Evolutionary conservation across 2,113 vertebrate genomes (phyloP), one percentile per base, ranked within the genome.

Genomic region (Jaculus jaculus): DNA sequence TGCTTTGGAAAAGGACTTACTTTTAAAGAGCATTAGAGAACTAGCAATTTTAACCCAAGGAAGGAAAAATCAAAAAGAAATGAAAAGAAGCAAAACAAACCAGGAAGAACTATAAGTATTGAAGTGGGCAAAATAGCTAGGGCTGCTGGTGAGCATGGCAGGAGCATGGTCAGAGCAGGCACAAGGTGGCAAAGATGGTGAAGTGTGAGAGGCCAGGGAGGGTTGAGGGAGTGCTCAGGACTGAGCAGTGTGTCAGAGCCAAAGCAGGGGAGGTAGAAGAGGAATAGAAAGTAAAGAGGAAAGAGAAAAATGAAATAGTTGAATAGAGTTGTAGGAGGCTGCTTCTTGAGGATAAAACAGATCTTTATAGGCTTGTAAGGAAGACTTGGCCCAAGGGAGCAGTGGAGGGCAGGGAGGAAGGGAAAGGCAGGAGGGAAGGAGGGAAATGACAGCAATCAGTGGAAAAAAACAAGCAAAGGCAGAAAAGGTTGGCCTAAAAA

Each of bases 131-230:
- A 63, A 72, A 20, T 7, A 30, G 28, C 20, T 1, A 2, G 9
- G 61, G 20, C 11, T 23, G 42, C 21, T 0, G 18, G 2, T 18
- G n/a, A 77, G 11, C 47, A 0, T 0, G 3, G 26, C 69, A 37
- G 3, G 2, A 1, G 34, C 37, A 63, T 15, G 12, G n/a, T 1
- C 39, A 51, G 54, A 17, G 10, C 3, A 2, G 69, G 18, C 16
- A 3, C 23, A 0, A 0, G 58, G 30, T 26, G 65, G 1, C 20
- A 18, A 47, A 39, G 54, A 1, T 0, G 3, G 11, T 1, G 69
- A 51, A 2, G 42, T 65, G 24, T 23, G 63, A 66, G 58, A 42
- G 34, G 20, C 6, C 28, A 3, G 26, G 73, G 34, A 30, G 63
- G 51, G 32, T 1, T 2, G 0, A 42, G 1, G 2, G 17, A 23